Evolutionary conservation across 2,797 vertebrate species (phyloP), one percentile per base, ranked within the genome.

Genomic region (Lepus oiostolus): DNA sequence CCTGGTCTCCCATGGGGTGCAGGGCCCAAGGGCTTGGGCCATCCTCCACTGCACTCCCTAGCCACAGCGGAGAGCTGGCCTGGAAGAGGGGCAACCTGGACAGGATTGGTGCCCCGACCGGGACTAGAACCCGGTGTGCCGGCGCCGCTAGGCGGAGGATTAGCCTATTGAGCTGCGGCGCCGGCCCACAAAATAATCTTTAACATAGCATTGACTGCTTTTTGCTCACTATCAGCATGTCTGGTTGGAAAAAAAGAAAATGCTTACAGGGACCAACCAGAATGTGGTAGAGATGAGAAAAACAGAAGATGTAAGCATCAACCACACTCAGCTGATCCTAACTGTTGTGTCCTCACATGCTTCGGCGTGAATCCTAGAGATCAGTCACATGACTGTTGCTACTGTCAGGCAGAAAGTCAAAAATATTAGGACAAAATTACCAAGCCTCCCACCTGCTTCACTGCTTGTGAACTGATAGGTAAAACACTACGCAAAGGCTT

Each of bases 151-250:
- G n/a, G n/a, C n/a, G n/a, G n/a, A n/a, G n/a, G n/a, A n/a, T n/a
- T n/a, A n/a, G n/a, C n/a, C n/a, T n/a, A n/a, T n/a, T n/a, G n/a
- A n/a, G n/a, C n/a, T n/a, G n/a, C n/a, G n/a, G n/a, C n/a, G n/a
- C n/a, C n/a, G n/a, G n/a, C n/a, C n/a, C 52, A 28, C 21, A 92
- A 81, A 91, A 88, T 32, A 67, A 77, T 79, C 22, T 58, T 86
- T 60, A 70, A 86, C 30, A 30, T 1, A 60, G 12, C 32, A 19
- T 4, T 24, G 62, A n/a, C 50, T 85, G 42, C 42, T 47, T 47
- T 47, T 1, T 47, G 42, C 14, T 30, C 24, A 60, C 30, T 10
- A 14, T 17, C 47, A 28, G 22, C 28, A n/a, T 11, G 4, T 65
- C 30, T 90, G 22, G 30, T 76, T 67, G 58, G 60, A 75, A 30